phyloP scores from a whole-genome alignment of 2,888 invertebrate genomes.

The Eurytoma californica region DNA sequence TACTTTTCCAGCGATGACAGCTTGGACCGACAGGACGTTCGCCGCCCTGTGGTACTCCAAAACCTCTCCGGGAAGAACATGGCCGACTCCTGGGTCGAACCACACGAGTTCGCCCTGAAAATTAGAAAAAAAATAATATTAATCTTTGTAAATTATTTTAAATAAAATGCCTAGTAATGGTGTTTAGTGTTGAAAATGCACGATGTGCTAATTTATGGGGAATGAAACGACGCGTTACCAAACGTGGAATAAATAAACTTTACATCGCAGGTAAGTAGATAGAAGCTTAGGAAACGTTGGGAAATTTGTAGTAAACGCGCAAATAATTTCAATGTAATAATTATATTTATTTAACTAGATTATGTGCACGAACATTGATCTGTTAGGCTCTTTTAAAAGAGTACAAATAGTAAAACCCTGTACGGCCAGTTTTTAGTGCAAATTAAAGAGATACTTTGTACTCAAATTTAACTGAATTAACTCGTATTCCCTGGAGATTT shows the following conservation, averaged over 20 bases:
- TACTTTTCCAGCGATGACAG: conserved; percentile 91
- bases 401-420: too few relatives aligned
- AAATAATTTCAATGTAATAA: conserved; percentile 31
- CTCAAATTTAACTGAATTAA: too few relatives aligned
- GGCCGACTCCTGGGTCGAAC: conserved; percentile 94
- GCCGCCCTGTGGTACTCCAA: conserved; percentile 93
- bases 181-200: background rate
- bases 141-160: background rate
- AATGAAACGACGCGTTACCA: background rate
- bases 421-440: too few relatives aligned
- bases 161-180: background rate
- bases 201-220: background rate
- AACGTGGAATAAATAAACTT: background rate
- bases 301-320: conserved; percentile 18
- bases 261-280: background rate
- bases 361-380: too few relatives aligned
- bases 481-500: too few relatives aligned
- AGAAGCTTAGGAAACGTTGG: conserved; percentile 5
- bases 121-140: conserved; percentile 33
- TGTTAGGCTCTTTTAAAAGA: conserved; percentile 29
- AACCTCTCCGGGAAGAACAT: conserved; percentile 93
- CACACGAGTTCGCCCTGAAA: conserved; percentile 89
- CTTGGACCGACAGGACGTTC: conserved; percentile 92
- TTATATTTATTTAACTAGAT: conserved; percentile 37
- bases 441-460: too few relatives aligned